Base-by-base conservation (phyloP, 1,140 invertebrate genomes). In the Drosophila takahashii region DNA sequence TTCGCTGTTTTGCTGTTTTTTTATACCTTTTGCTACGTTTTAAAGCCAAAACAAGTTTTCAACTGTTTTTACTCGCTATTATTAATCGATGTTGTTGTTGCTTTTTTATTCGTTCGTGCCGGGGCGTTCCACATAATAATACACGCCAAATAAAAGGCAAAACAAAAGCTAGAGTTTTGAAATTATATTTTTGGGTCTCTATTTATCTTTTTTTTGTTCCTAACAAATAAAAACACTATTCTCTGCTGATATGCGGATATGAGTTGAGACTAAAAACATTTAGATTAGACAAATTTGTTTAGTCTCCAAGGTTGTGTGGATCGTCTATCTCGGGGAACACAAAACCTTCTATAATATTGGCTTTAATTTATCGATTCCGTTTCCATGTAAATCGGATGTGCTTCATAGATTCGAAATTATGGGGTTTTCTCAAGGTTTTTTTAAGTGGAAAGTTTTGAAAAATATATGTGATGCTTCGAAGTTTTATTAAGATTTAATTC, bases 11-110 rank as follows among this genome's bases (percentile, higher is more conserved):
- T 60, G 47, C 41, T 50, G 41, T 34, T 79, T 56, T 62, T 79
- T 44, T 59, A 37, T 51, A 13, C 45, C 37, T 67, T 47, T 41
- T 26, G 69, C 76, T 57, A 59, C 54, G 72, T 76, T 66, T 76
- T 51, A 32, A 44, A 61, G 69, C 42, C 77, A 70, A 83, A 83
- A 87, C 81, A 81, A 85, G 81, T 85, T 85, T 76, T 66, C 72
- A 75, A 57, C 59, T 75, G 70, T 65, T 75, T 73, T 74, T 51
- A 54, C 51, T 75, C 45, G 45, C 60, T 54, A 47, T 57, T 45
- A 75, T 65, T 75, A 65, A 75, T 74, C 36, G 29, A 53, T 61
- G 56, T 54, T 71, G 41, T 36, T 73, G 9, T 58, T 22, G 22
- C n/a, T 22, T 22, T 71, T 15, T 4, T 15, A 11, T 29, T 32